These are phyloP conservation scores for Amia ocellicauda DNA, from an alignment of 2,113 vertebrate genomes.

Conservation along the genomic window DNA sequence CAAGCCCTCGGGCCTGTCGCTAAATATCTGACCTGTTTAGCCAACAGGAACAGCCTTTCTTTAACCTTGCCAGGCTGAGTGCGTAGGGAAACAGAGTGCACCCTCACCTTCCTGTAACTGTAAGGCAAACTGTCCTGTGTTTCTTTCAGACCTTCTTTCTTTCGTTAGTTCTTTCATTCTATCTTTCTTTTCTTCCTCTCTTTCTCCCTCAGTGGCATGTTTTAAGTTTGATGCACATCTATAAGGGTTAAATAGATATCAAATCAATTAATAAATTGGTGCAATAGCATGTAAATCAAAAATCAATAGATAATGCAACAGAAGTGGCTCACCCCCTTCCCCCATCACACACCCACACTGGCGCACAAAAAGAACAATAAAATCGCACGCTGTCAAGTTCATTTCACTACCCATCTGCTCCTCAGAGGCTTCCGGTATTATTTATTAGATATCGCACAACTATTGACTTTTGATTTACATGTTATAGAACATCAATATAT, in stretches of 20 bases:
- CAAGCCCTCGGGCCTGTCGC: too few relatives aligned
- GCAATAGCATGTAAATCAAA: conserved; percentile 11
- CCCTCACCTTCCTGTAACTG: too few relatives aligned
- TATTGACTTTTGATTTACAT: conserved; percentile 17
- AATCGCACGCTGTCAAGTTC: not conserved
- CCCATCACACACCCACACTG: not conserved
- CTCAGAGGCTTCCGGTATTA: not conserved
- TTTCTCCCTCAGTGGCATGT: too few relatives aligned
- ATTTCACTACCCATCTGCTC: not conserved
- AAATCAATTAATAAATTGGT: conserved; percentile 8
- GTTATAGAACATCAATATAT: conserved; percentile 4
- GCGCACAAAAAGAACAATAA: not conserved
- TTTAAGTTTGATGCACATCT: too few relatives aligned
- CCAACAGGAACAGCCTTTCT: too few relatives aligned
- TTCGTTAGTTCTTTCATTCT: too few relatives aligned
- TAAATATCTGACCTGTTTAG: too few relatives aligned
- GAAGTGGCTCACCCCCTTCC: not conserved
- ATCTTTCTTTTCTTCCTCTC: too few relatives aligned
- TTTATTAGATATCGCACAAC: conserved; percentile 1
- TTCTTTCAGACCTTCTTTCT: too few relatives aligned
- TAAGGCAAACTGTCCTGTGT: too few relatives aligned
- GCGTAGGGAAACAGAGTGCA: too few relatives aligned
- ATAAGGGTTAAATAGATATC: not conserved
- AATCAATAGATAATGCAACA: conserved; percentile 8
- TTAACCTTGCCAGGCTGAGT: too few relatives aligned